Percentiles rank a stretch among this genome's conserved stretches.
phyloP scores from a whole-genome alignment of 1,140 invertebrate genomes.

The Neuroterus valhalla region DNA sequence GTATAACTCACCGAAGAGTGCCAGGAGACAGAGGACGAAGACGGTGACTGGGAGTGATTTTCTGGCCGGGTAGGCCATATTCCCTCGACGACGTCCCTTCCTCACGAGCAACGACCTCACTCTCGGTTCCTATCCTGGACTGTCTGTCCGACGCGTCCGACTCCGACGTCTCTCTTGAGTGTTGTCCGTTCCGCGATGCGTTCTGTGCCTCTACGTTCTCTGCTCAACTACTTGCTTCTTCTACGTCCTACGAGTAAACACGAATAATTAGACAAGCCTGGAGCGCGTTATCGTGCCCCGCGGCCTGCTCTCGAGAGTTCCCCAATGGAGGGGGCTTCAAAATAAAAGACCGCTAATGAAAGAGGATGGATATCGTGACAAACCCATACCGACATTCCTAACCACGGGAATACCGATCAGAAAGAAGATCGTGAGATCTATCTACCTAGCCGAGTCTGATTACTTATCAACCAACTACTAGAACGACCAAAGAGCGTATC shows the following conservation, averaged over 20 bases:
- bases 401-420: slow-evolving; percentile 24
- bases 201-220: slow-evolving; percentile 33
- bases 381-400: slow-evolving; percentile 38
- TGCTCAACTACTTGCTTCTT: slow-evolving; percentile 37
- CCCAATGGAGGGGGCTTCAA: slow-evolving; percentile 48
- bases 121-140: slow-evolving; percentile 47
- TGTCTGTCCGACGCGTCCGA: slow-evolving; percentile 38
- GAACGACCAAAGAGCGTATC: no score
- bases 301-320: slow-evolving; percentile 39
- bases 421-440: background rate
- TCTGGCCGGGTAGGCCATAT: slow-evolving; percentile 73
- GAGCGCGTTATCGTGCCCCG: slow-evolving; percentile 57
- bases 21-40: slow-evolving; percentile 62
- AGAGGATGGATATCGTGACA: slow-evolving; percentile 47
- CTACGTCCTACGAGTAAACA: slow-evolving; percentile 66
- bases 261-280: slow-evolving; percentile 65
- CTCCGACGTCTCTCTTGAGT: no score
- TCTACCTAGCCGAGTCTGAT: no score
- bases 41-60: slow-evolving; percentile 73
- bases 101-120: slow-evolving; percentile 46
- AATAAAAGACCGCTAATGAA: slow-evolving; percentile 29
- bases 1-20: slow-evolving; percentile 70
- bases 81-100: slow-evolving; percentile 50
- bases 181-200: slow-evolving; percentile 39
- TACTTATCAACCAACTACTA: no score